A percentile compares a stretch with the other conserved stretches of the same genome.
These are phyloP conservation scores for Plectropomus leopardus DNA, from an alignment of 2,113 vertebrate species.

Conservation along the genomic window DNA sequence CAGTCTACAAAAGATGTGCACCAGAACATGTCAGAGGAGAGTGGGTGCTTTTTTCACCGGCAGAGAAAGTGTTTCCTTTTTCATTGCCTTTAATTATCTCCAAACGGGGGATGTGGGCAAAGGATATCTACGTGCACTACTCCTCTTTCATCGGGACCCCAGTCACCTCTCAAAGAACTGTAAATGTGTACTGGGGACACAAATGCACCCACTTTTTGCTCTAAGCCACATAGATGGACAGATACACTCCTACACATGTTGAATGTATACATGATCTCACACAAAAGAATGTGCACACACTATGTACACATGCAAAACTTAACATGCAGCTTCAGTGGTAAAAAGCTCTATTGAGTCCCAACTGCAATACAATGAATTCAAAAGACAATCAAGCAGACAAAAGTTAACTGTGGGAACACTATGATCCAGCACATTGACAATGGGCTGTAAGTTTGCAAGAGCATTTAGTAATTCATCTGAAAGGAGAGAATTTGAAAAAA, in stretches of 20 bases:
- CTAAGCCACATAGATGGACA: background rate
- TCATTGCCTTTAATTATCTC: constrained; percentile 77
- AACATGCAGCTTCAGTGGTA: background rate
- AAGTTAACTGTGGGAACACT: constrained; percentile 8
- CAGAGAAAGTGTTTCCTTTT: constrained; percentile 64
- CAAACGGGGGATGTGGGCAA: constrained; percentile 55
- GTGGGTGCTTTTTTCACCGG: constrained; percentile 35
- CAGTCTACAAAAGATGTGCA: constrained; percentile 47
- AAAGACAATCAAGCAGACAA: constrained; percentile 22
- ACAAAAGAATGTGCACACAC: background rate
- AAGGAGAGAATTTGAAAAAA: constrained; percentile 20
- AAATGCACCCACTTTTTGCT: background rate
- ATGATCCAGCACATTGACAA: constrained; percentile 29
- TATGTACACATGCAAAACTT: background rate
- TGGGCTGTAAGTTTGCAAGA: constrained; percentile 13
- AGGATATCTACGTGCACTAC: constrained; percentile 16
- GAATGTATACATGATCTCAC: background rate
- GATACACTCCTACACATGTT: background rate
- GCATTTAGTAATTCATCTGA: constrained; percentile 21
- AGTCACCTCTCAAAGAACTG: constrained; percentile 38
- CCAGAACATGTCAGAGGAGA: constrained; percentile 57
- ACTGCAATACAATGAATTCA: background rate
- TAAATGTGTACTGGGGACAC: background rate
- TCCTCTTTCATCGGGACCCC: constrained; percentile 20
- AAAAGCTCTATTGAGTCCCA: constrained; percentile 6